Base-by-base conservation (phyloP, 2,888 invertebrate species). In the Chrysomela aeneicollis region DNA sequence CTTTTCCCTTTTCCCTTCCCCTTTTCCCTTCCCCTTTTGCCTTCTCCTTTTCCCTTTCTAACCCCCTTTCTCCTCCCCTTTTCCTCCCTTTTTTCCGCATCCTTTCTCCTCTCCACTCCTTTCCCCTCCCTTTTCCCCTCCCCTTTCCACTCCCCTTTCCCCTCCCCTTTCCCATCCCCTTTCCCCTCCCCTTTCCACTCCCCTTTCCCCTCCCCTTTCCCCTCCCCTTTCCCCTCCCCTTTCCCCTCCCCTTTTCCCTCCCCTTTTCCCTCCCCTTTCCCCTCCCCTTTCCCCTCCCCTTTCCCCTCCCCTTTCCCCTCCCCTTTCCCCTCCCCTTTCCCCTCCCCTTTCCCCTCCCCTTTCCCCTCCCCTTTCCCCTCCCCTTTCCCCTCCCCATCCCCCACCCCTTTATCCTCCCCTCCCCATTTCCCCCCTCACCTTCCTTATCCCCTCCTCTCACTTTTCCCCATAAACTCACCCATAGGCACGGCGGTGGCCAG, bases 401-500 rank as follows among this genome's bases (percentile, higher is more conserved):
- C n/a, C n/a, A n/a, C n/a, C n/a, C n/a, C n/a, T n/a, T n/a, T n/a
- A n/a, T n/a, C n/a, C n/a, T n/a, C n/a, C n/a, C n/a, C n/a, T n/a
- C 12, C 9, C 35, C 2, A 35, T 12, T 35, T 35, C 35, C 12
- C 9, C 6, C 35, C 9, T 35, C 8, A 3, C 2, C n/a, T 47
- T 19, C 47, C n/a, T 19, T 47, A 1, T 17, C 5, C n/a, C n/a
- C n/a, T n/a, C n/a, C n/a, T n/a, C n/a, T n/a, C n/a, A n/a, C n/a
- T n/a, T n/a, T n/a, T n/a, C n/a, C n/a, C n/a, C n/a, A n/a, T 1
- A 51, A 30, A 30, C 69, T 69, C 80, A 91, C 92, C 91, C 63
- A 88, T 82, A 3, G 94, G 92, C 0, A 92, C 91, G 50, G 88
- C 85, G 0, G 91, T 90, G 15, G 94, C 92, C 62, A 92, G 81